Conservation (phyloP, 1,140 invertebrate species). For the Plectrocnemia conspersa region DNA sequence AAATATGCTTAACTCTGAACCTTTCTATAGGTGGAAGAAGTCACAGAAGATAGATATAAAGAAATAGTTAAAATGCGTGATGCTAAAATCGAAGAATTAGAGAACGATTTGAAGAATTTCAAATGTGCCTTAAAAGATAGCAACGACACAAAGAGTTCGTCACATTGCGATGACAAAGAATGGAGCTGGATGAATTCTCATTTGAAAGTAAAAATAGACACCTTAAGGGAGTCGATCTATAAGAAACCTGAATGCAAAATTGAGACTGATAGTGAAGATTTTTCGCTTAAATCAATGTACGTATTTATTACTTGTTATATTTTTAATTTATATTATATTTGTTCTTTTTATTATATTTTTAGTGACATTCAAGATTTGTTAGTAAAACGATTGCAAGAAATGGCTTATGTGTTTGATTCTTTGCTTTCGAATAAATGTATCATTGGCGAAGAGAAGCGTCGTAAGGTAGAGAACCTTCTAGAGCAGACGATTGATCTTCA, state of each 20-base stretch:
- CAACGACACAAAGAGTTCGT: not conserved
- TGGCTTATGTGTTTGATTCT: conserved; percentile 67
- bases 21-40: not conserved
- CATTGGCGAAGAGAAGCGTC: conserved; percentile 49
- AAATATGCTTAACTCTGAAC: too few relatives aligned
- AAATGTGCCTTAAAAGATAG: not conserved
- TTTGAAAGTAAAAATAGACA: conserved; percentile 19
- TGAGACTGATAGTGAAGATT: not conserved
- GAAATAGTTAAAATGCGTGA: conserved; percentile 40
- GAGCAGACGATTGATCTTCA: conserved; percentile 49
- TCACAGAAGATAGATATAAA: conserved; percentile 46
- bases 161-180: conserved; percentile 15
- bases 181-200: conserved; percentile 23
- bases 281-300: conserved; percentile 6
- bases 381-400: conserved; percentile 61
- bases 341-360: conserved; percentile 35
- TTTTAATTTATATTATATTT: conserved; percentile 9
- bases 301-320: conserved; percentile 5
- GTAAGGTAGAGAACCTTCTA: conserved; percentile 48
- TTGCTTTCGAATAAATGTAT: conserved; percentile 58
- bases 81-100: conserved; percentile 8
- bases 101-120: conserved; percentile 11
- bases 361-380: conserved; percentile 53
- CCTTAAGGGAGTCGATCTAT: conserved; percentile 14
- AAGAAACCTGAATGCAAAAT: conserved; percentile 6